phyloP scores from a whole-genome alignment of 2,113 vertebrate species.

The Apteryx mantelli region DNA sequence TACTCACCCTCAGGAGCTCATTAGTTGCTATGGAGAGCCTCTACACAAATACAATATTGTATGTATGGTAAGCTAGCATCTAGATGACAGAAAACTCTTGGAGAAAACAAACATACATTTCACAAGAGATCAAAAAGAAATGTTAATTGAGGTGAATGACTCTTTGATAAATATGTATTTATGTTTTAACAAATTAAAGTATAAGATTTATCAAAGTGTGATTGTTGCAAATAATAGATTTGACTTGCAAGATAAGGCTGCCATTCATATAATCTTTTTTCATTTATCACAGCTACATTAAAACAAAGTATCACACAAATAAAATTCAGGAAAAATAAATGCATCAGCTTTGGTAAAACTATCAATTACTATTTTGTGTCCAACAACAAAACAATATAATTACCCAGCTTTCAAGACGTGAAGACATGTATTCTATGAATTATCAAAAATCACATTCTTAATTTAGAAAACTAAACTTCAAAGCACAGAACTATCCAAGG shows the following conservation, averaged over 20 bases:
- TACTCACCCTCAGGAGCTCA: neutral
- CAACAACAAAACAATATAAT: constrained; percentile 26
- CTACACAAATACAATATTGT: constrained; percentile 21
- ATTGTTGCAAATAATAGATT: neutral
- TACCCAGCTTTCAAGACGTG: constrained; percentile 17
- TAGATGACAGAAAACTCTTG: constrained; percentile 25
- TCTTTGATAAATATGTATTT: neutral
- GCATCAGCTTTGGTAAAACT: constrained; percentile 6
- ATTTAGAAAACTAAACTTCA: neutral
- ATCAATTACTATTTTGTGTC: constrained; percentile 50
- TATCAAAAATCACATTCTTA: neutral
- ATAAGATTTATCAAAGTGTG: neutral
- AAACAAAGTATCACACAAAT: neutral
- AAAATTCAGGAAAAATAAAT: constrained; percentile 26
- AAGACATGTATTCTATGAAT: neutral
- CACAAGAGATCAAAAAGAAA: neutral
- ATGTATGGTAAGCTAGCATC: neutral
- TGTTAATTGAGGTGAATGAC: constrained; percentile 28
- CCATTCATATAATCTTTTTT: neutral
- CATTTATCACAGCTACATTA: neutral
- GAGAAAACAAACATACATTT: neutral
- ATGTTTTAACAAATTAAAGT: constrained; percentile 15
- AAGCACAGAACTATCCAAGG: neutral
- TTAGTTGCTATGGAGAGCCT: constrained; percentile 54
- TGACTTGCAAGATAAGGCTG: neutral